phyloP scores from a whole-genome alignment of 2,888 invertebrate genomes.

The Caenorhabditis angaria region DNA sequence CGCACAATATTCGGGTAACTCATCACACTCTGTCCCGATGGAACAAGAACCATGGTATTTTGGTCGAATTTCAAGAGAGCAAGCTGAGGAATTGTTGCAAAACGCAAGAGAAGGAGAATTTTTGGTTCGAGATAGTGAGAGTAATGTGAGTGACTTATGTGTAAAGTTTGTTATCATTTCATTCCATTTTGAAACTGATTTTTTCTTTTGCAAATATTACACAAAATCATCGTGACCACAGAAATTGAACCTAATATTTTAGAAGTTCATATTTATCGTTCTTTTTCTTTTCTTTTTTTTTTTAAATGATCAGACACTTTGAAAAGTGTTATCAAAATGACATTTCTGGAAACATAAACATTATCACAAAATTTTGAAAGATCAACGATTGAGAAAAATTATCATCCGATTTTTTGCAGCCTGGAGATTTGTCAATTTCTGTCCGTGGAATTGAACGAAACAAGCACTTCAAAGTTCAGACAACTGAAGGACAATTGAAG shows the following conservation, averaged over 20 bases:
- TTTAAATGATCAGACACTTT: no score
- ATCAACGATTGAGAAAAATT: background rate
- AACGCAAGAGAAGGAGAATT: slow-evolving; percentile 97
- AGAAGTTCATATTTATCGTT: no score
- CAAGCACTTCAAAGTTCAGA: slow-evolving; percentile 84
- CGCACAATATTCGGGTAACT: background rate
- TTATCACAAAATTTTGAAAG: background rate
- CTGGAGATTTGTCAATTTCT: slow-evolving; percentile 97
- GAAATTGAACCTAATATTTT: no score
- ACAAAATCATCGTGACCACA: no score
- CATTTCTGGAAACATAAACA: no score
- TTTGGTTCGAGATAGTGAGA: slow-evolving; percentile 97
- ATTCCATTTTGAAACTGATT: background rate
- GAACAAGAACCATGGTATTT: slow-evolving; percentile 86
- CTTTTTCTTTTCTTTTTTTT: no score
- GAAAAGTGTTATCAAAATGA: no score
- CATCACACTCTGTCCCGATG: slow-evolving; percentile 9
- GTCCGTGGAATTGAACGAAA: slow-evolving; percentile 96
- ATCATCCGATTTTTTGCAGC: slow-evolving; percentile 77
- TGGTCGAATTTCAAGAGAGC: slow-evolving; percentile 91
- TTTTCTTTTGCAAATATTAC: no score
- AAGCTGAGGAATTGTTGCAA: slow-evolving; percentile 93
- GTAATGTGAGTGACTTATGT: slow-evolving; percentile 80
- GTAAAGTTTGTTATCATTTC: background rate
- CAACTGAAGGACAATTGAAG: slow-evolving; percentile 78